Evolutionary conservation across 2,797 vertebrate species (phyloP).

Genomic region (Amazona finschi): DNA sequence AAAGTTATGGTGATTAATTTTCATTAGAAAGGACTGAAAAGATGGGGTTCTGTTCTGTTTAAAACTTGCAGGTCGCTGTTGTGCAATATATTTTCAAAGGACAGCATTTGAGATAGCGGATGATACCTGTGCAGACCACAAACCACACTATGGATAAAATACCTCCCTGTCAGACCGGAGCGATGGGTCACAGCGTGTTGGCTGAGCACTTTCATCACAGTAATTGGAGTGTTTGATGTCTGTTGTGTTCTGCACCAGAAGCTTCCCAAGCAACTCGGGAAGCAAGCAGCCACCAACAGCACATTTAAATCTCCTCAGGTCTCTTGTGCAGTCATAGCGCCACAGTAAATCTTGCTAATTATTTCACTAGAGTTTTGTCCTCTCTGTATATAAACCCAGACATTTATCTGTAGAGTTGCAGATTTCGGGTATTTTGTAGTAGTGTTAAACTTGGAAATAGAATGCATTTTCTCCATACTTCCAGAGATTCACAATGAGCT

Average conservation of each 20-base stretch:
- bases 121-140: neutral
- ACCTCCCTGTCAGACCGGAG: neutral
- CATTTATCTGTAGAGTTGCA: neutral
- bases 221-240: neutral
- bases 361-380: conserved; percentile 11
- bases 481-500: neutral
- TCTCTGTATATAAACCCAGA: neutral
- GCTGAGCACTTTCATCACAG: neutral
- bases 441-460: neutral
- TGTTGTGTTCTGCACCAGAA: neutral
- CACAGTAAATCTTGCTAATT: conserved; percentile 35
- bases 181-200: neutral
- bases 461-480: neutral
- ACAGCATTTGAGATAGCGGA: neutral
- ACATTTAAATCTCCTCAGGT: neutral
- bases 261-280: neutral
- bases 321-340: neutral
- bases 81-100: neutral
- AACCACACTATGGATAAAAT: neutral
- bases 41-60: neutral
- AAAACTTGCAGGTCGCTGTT: conserved; percentile 1
- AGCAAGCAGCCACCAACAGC: neutral
- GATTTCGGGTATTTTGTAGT: neutral
- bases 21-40: conserved; percentile 27
- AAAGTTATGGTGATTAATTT: neutral